phyloP scores from a whole-genome alignment of 2,797 vertebrate species.

The Coregonus sp. region DNA sequence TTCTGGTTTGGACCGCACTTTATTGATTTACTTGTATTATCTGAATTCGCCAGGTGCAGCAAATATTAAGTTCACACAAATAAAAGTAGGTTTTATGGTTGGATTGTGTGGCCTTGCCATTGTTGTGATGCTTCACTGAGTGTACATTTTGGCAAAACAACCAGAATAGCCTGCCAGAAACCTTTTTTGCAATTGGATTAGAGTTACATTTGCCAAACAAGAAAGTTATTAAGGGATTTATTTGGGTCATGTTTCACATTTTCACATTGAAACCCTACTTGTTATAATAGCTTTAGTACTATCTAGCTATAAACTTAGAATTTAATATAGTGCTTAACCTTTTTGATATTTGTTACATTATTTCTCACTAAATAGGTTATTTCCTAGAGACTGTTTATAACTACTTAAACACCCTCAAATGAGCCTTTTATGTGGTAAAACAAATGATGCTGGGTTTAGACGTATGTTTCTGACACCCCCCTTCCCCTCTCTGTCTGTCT shows the following conservation, averaged over 20 bases:
- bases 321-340: too few relatives aligned
- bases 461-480: neutral
- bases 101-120: neutral
- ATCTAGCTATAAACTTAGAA: too few relatives aligned
- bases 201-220: neutral
- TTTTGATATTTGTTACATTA: neutral
- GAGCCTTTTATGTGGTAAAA: neutral
- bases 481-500: conserved; percentile 17
- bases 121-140: neutral
- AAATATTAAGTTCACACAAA: neutral
- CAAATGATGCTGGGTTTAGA: neutral
- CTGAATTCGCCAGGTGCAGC: neutral
- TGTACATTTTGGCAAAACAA: neutral
- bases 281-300: too few relatives aligned
- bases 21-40: neutral
- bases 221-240: neutral
- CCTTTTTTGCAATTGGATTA: neutral
- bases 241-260: neutral
- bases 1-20: neutral
- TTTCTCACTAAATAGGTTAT: neutral
- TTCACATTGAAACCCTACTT: too few relatives aligned
- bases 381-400: neutral
- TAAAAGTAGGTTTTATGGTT: neutral
- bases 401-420: neutral
- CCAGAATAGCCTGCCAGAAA: neutral